phyloP scores from a whole-genome alignment of 2,113 vertebrate genomes.

The Tychaedon coryphoeus region DNA sequence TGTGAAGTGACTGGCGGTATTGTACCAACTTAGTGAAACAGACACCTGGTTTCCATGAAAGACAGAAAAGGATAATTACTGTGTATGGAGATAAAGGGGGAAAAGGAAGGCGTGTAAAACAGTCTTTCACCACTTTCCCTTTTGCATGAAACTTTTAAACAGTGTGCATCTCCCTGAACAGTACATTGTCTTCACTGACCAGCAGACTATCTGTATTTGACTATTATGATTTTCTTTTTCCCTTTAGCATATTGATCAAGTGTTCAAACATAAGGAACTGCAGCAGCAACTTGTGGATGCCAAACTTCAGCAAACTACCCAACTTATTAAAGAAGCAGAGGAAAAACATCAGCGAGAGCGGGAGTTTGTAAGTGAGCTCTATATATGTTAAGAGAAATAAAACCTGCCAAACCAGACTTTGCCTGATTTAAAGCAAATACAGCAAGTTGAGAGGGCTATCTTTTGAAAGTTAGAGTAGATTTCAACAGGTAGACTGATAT shows the following conservation, averaged over 20 bases:
- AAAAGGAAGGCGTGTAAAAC: accelerated
- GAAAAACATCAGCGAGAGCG: slow-evolving; percentile 94
- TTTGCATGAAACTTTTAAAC: neutral
- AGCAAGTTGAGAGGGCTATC: neutral
- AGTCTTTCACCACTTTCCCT: neutral
- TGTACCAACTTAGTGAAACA: neutral
- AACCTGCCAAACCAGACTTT: neutral
- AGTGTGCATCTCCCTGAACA: neutral
- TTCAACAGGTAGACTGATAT: neutral
- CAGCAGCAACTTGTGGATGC: slow-evolving; percentile 96
- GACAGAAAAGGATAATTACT: neutral
- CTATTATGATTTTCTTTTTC: neutral
- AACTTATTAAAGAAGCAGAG: slow-evolving; percentile 95
- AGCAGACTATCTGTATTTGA: neutral
- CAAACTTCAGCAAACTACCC: slow-evolving; percentile 94
- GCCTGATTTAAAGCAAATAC: neutral
- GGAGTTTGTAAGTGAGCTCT: slow-evolving; percentile 87
- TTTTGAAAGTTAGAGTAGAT: neutral
- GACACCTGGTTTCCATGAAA: neutral
- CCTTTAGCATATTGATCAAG: slow-evolving; percentile 93
- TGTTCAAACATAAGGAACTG: slow-evolving; percentile 98
- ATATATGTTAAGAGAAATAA: neutral
- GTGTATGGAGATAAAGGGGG: neutral
- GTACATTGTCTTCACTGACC: neutral
- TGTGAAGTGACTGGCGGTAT: neutral